Conservation (phyloP, 2,797 vertebrate genomes). For the Karalla daura region DNA sequence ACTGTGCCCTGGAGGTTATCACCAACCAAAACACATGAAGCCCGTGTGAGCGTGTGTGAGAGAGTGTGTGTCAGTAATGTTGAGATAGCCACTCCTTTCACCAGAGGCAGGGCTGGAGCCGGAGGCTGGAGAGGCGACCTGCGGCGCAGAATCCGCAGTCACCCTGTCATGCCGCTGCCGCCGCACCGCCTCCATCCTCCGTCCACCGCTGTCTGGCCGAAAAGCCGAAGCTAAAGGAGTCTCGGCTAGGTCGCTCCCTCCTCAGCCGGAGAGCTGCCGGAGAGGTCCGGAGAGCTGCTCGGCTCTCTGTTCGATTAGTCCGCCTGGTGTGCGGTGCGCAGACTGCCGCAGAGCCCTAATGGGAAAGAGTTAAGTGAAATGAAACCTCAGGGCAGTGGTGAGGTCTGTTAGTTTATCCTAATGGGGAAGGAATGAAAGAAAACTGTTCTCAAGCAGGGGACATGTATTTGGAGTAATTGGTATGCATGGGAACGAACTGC, state of each 20-base stretch:
- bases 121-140: conserved; percentile 43
- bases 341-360: not conserved
- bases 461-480: too few species aligned
- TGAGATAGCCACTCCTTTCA: conserved; percentile 72
- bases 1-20: conserved; percentile 37
- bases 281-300: conserved; percentile 37
- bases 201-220: too few species aligned
- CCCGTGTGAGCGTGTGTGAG: conserved; percentile 13
- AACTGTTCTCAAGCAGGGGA: too few species aligned
- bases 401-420: not conserved
- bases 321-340: conserved; percentile 41
- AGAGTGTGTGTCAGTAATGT: conserved; percentile 41
- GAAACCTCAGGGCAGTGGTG: not conserved
- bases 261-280: too few species aligned
- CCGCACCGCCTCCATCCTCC: not conserved
- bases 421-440: not conserved
- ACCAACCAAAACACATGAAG: conserved; percentile 51
- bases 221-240: not conserved
- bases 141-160: conserved; percentile 74
- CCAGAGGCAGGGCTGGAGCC: conserved; percentile 63
- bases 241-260: not conserved
- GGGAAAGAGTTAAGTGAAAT: accelerated
- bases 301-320: conserved; percentile 68
- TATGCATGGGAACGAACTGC: too few species aligned
- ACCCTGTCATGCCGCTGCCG: conserved; percentile 47